These are phyloP conservation scores for Eristalinus sepulchralis DNA, from an alignment of 2,888 invertebrate species.

Conservation along the genomic window DNA sequence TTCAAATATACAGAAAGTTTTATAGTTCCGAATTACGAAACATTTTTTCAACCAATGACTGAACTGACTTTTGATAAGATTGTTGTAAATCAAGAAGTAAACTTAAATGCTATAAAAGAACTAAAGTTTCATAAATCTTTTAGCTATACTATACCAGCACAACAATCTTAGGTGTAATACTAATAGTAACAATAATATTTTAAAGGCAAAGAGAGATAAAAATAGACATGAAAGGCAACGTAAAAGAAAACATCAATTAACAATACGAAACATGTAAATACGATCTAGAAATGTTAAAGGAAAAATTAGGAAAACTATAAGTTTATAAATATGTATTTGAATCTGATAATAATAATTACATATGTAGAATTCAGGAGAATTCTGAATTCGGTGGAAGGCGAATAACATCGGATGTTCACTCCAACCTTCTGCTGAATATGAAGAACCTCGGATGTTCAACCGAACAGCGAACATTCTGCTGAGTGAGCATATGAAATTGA, in stretches of 20 bases:
- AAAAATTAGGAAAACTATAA: no score
- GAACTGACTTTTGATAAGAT: not conserved
- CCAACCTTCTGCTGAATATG: no score
- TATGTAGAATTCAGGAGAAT: no score
- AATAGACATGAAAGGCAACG: not conserved
- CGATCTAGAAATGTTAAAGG: no score
- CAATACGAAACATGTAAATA: not conserved
- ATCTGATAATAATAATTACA: no score
- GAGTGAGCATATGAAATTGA: no score
- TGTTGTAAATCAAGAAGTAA: not conserved
- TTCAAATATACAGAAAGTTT: not conserved
- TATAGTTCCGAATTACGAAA: not conserved
- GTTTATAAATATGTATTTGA: no score
- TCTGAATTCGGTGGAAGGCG: no score
- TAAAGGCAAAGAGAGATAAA: not conserved
- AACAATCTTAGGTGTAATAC: not conserved
- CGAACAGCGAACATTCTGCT: no score
- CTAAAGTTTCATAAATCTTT: not conserved
- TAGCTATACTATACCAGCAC: not conserved
- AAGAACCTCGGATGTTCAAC: no score
- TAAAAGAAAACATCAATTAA: not conserved
- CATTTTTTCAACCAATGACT: not conserved
- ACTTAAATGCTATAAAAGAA: not conserved
- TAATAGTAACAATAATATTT: not conserved
- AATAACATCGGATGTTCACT: no score